A percentile compares a stretch with the other conserved stretches of the same genome.
phyloP scores from a whole-genome alignment of 2,888 invertebrate species.

The Tipula confusa region DNA sequence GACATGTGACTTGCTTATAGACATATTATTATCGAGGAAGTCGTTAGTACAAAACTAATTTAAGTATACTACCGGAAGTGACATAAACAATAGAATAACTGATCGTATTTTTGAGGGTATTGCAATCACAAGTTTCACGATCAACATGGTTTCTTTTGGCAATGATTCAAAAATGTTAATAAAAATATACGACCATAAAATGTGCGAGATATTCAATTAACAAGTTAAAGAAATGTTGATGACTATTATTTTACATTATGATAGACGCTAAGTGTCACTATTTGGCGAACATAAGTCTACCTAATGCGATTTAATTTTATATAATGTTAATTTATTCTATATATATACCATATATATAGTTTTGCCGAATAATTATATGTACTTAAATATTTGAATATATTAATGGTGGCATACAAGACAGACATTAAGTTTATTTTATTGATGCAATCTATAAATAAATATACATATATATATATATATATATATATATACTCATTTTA shows the following conservation, averaged over 20 bases:
- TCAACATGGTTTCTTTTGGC: not conserved
- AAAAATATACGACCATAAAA: not conserved
- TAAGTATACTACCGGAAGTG: not conserved
- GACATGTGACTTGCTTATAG: not conserved
- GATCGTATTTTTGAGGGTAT: not conserved
- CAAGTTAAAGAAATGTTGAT: not conserved
- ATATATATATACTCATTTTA: not conserved
- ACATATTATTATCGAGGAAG: slow-evolving; percentile 1
- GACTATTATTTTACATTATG: no score
- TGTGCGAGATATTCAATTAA: not conserved
- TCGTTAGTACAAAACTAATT: not conserved
- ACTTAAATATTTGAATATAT: not conserved
- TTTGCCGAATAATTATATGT: not conserved
- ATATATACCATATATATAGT: no score
- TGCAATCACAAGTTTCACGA: not conserved
- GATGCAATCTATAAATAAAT: not conserved
- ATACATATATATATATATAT: no score
- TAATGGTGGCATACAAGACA: not conserved
- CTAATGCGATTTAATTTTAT: not conserved
- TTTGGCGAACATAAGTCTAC: not conserved
- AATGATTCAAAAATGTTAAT: not conserved
- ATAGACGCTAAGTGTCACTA: not conserved
- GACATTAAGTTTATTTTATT: not conserved
- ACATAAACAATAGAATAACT: not conserved
- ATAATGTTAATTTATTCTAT: not conserved